phyloP scores from a whole-genome alignment of 2,113 vertebrate species.

The Apeltes quadracus region DNA sequence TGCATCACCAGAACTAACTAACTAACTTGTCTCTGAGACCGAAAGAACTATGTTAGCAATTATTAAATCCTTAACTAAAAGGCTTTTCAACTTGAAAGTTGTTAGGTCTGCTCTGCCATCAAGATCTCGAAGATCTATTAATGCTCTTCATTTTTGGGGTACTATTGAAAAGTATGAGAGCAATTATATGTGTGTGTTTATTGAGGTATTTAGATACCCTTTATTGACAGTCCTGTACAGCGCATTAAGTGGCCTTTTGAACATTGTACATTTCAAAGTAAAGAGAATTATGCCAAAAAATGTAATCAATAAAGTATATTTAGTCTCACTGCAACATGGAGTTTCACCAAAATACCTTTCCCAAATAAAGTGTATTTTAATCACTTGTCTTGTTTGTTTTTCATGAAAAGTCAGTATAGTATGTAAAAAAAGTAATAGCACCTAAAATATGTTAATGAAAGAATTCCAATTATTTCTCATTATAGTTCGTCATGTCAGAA shows the following conservation, averaged over 20 bases:
- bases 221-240: slow-evolving; percentile 51
- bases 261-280: slow-evolving; percentile 63
- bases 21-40: neutral
- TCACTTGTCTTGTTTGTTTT: neutral
- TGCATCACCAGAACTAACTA: slow-evolving; percentile 37
- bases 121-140: slow-evolving; percentile 7
- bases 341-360: slow-evolving; percentile 57
- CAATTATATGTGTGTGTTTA: slow-evolving; percentile 37
- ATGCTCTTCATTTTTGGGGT: slow-evolving; percentile 28
- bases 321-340: slow-evolving; percentile 18
- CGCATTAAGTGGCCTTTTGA: slow-evolving; percentile 74
- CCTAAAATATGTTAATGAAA: no score
- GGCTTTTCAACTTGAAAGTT: neutral
- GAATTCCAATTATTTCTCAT: no score
- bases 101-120: neutral
- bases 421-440: no score
- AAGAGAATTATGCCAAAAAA: slow-evolving; percentile 66
- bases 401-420: no score
- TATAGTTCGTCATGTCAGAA: no score
- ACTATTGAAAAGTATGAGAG: slow-evolving; percentile 25
- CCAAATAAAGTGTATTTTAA: slow-evolving; percentile 75
- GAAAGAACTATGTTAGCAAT: neutral
- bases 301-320: slow-evolving; percentile 12
- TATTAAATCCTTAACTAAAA: neutral
- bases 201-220: slow-evolving; percentile 60